A percentile compares a stretch with the other conserved stretches of the same genome.
Evolutionary conservation across 2,113 vertebrate genomes (phyloP).

Genomic region (Mystacornis crossleyi): DNA sequence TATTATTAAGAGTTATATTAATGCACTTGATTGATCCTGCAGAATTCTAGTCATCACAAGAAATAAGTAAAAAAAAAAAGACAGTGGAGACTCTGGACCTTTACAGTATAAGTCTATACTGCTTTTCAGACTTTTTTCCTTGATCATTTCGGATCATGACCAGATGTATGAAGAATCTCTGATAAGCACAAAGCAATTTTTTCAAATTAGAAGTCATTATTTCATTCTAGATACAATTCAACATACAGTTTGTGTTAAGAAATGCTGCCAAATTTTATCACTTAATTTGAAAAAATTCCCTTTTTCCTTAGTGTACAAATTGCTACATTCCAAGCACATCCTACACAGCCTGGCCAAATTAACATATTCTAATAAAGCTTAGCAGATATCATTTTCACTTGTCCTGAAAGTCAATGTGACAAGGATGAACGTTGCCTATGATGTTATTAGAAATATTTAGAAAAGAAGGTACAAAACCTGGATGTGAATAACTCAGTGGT

Average conservation of each 20-base stretch:
- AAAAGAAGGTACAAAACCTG: not conserved
- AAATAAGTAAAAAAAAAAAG: not conserved
- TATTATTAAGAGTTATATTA: not conserved
- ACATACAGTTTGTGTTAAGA: slow-evolving; percentile 1
- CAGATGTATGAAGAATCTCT: not conserved
- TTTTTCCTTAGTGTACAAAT: not conserved
- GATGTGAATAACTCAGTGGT: not conserved
- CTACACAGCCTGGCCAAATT: slow-evolving; percentile 46
- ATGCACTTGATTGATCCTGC: not conserved
- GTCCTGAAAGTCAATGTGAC: not conserved
- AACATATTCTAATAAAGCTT: not conserved
- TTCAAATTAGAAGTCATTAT: not conserved
- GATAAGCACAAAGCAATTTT: not conserved
- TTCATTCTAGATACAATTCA: slow-evolving; percentile 7
- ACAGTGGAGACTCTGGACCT: not conserved
- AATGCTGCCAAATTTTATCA: slow-evolving; percentile 49
- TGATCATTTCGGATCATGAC: not conserved
- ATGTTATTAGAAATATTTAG: not conserved
- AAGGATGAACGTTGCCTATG: not conserved
- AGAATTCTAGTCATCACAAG: not conserved
- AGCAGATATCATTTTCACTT: not conserved
- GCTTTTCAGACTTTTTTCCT: not conserved
- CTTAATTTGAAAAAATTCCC: slow-evolving; percentile 12
- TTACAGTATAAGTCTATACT: not conserved
- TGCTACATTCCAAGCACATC: slow-evolving; percentile 42